Evolutionary conservation across 92 coral and sea anemone species (phyloP), one percentile per base, ranked within the genome.

Genomic region (Pocillopora meandrina): DNA sequence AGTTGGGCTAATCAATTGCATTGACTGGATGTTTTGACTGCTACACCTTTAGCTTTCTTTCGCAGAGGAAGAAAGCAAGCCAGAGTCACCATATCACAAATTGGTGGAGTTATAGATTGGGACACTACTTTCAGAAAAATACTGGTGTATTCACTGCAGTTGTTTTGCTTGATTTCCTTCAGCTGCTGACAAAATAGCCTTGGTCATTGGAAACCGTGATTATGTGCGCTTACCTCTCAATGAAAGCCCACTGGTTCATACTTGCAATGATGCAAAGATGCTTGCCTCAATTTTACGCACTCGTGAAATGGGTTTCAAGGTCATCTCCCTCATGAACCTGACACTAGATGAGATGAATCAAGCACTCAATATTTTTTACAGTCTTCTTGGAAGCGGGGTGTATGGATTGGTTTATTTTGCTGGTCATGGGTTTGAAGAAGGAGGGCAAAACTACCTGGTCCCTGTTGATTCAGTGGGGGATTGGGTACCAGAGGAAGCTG

Each of bases 371-470:
- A 87, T 87, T 36, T 96, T 90, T 72, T 87, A 92, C 79, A 89
- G 84, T 61, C 84, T 96, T 23, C 85, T 96, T 55, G 92, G 95
- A 1, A 86, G 65, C 5, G 95, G 87, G 19, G 95, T 95, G 42
- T 96, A 96, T 82, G 98, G 97, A 20, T 70, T 96, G 83, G 89
- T 94, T 72, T 96, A 94, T 72, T 96, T 92, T 67, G 98, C 99
- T 6, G 99, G 99, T 0, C 99, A 96, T 70, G 99, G 99, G 10
- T 96, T 96, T 90, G 96, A 96, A 65, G 92, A 92, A 73, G 89
- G 90, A 19, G 99, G 99, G 12, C 98, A 94, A 79, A 92, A 96
- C 65, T 96, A 96, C 86, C 33, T 96, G 84, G 95, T 96, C 16
- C 98, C 99, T 2, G 90, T 92, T 18, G 99, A 96, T 56, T 93